phyloP scores from a whole-genome alignment of 2,113 vertebrate genomes.

The Sterna hirundo region DNA sequence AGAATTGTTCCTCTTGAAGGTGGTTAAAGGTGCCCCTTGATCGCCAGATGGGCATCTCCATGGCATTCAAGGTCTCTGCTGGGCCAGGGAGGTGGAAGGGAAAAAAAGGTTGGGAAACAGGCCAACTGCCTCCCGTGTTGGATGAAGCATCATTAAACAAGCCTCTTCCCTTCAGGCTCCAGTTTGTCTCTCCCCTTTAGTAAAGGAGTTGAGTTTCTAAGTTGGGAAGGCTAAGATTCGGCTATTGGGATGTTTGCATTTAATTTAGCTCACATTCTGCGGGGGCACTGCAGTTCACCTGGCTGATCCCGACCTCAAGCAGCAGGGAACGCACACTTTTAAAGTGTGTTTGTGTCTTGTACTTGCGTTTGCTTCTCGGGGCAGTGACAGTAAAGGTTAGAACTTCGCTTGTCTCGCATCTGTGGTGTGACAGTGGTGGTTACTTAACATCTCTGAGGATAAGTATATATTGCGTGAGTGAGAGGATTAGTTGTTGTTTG shows the following conservation, averaged over 20 bases:
- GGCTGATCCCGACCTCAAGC: background rate
- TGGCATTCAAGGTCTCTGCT: background rate
- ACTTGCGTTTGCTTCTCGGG: background rate
- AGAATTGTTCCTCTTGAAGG: background rate
- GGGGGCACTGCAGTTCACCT: background rate
- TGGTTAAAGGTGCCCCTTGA: background rate
- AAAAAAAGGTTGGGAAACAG: background rate
- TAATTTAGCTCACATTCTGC: background rate
- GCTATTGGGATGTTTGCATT: background rate
- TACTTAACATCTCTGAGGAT: background rate
- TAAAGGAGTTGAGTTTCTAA: background rate
- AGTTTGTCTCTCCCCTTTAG: background rate
- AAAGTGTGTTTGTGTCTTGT: background rate
- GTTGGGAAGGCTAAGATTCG: background rate
- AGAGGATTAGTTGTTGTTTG: slow-evolving; percentile 9
- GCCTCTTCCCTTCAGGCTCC: background rate
- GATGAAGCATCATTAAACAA: background rate
- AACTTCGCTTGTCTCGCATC: background rate
- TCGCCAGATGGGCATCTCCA: background rate
- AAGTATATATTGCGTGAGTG: background rate
- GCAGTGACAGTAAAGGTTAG: background rate
- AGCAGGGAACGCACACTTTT: background rate
- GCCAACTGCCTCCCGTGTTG: background rate
- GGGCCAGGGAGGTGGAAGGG: background rate
- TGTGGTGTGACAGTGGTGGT: background rate